Conservation (phyloP, 92 coral and sea anemone species). For the Desmophyllum pertusum region DNA sequence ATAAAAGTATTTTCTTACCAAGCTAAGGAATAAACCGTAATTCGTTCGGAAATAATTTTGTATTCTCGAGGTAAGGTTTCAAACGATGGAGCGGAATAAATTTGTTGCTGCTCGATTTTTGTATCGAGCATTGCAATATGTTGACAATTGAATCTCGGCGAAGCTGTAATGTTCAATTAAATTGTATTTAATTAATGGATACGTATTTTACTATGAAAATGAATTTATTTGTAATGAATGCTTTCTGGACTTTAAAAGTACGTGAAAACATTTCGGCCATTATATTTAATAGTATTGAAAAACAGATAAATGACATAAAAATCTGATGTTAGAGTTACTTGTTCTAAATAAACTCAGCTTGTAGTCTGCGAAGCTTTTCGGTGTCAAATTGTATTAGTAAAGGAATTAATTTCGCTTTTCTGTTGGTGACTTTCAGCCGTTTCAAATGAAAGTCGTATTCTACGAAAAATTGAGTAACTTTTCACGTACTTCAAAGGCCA, state of each 20-base stretch:
- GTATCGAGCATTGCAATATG: not conserved
- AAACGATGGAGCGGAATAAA: not conserved
- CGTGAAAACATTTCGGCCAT: not conserved
- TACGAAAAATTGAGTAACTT: not conserved
- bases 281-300: too few relatives aligned
- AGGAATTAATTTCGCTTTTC: not conserved
- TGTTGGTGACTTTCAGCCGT: not conserved
- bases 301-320: too few relatives aligned
- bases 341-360: not conserved
- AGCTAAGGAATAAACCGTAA: not conserved
- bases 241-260: not conserved
- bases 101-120: not conserved
- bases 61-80: not conserved
- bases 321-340: not conserved
- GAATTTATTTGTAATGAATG: not conserved
- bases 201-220: not conserved
- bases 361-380: too few relatives aligned
- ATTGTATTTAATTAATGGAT: not conserved
- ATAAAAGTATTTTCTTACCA: conserved; percentile 2
- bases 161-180: not conserved
- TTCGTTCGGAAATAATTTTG: conserved; percentile 12
- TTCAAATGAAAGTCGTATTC: not conserved
- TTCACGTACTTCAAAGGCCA: not conserved
- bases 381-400: not conserved
- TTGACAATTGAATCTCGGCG: conserved; percentile 10